Evolutionary conservation across 2,888 invertebrate genomes (phyloP).

Genomic region (Argynnis bischoffii): DNA sequence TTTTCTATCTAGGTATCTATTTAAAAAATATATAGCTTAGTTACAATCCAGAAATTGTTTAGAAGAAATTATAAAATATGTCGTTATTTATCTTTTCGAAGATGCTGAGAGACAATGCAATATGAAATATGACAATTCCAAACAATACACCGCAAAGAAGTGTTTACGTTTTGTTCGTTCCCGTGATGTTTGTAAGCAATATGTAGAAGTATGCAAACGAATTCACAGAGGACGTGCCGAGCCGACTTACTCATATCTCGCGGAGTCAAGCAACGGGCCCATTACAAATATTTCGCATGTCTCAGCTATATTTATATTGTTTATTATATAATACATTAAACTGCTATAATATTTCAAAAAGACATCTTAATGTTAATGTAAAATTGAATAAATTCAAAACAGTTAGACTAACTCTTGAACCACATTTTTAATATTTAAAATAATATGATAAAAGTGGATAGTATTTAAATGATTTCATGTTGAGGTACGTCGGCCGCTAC

Average conservation of each 20-base stretch:
- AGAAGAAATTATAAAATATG: background rate
- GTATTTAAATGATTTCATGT: too few species aligned
- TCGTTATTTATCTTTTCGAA: constrained; percentile 8
- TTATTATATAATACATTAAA: background rate
- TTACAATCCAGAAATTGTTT: background rate
- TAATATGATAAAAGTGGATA: background rate
- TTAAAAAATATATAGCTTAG: background rate
- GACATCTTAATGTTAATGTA: background rate
- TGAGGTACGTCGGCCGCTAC: background rate
- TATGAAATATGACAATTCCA: constrained; percentile 50
- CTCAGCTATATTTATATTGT: constrained; percentile 23
- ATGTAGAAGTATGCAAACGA: constrained; percentile 65
- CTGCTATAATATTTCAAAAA: background rate
- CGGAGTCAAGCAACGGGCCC: constrained; percentile 29
- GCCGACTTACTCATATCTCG: constrained; percentile 45
- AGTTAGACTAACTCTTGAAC: too few species aligned
- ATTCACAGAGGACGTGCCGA: constrained; percentile 51
- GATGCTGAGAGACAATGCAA: constrained; percentile 31
- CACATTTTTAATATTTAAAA: background rate
- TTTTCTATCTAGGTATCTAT: too few species aligned
- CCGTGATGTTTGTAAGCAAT: constrained; percentile 68
- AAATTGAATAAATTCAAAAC: too few species aligned
- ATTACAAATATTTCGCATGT: constrained; percentile 40
- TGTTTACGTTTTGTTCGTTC: constrained; percentile 50
- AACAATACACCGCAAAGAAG: constrained; percentile 52